Conservation (phyloP, 1,140 invertebrate species). For the Rhopalosiphum maidis region DNA sequence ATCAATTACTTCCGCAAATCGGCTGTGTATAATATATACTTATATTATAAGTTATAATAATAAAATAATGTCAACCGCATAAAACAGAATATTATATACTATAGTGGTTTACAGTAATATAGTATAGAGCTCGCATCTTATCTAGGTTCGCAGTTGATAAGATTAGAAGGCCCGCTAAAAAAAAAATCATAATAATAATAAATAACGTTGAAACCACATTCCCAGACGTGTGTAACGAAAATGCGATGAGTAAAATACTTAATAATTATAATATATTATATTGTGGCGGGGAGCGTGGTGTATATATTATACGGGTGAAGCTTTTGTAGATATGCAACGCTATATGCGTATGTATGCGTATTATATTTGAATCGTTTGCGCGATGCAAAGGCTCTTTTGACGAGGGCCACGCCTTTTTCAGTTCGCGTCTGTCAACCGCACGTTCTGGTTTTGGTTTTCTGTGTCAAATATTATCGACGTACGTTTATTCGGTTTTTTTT, state of each 20-base stretch:
- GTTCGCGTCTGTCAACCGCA: constrained; percentile 54
- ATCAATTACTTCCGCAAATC: constrained; percentile 28
- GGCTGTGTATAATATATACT: not conserved
- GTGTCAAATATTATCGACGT: constrained; percentile 52
- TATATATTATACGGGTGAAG: not conserved
- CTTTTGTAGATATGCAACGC: constrained; percentile 5
- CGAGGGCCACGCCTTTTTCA: constrained; percentile 57
- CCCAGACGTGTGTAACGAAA: constrained; percentile 49
- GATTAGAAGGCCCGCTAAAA: constrained; percentile 22
- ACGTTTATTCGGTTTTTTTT: constrained; percentile 16
- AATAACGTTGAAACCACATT: constrained; percentile 45
- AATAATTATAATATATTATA: not conserved
- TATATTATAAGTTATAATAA: constrained; percentile 6
- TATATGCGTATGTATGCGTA: not conserved
- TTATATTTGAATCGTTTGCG: constrained; percentile 13
- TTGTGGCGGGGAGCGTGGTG: constrained; percentile 41
- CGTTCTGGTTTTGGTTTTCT: constrained; percentile 45
- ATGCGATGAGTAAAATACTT: constrained; percentile 42
- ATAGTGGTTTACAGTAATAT: not conserved
- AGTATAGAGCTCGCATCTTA: constrained; percentile 13
- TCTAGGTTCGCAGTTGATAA: constrained; percentile 47
- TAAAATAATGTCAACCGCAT: not conserved
- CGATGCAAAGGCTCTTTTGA: constrained; percentile 43
- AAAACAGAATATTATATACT: not conserved
- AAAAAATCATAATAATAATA: constrained; percentile 21